phyloP scores from a whole-genome alignment of 2,797 vertebrate genomes.

The Falco concolor region DNA sequence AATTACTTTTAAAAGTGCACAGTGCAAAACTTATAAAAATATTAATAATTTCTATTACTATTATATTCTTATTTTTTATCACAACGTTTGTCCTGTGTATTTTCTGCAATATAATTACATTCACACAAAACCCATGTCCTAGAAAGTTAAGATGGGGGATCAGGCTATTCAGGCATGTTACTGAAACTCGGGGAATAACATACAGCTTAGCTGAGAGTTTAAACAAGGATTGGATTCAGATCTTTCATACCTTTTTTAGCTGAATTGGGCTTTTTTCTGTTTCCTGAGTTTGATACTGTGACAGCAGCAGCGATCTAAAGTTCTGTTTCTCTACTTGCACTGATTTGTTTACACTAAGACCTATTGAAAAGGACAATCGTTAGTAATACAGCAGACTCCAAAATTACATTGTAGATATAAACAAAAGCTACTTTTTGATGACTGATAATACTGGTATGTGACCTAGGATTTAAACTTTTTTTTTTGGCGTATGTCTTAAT shows the following conservation, averaged over 20 bases:
- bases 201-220: neutral
- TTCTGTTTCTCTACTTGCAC: slow-evolving; percentile 64
- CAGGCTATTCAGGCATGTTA: neutral
- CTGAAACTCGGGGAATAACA: neutral
- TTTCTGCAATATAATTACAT: neutral
- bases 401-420: neutral
- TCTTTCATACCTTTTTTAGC: slow-evolving; percentile 54
- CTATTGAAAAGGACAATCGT: slow-evolving; percentile 28
- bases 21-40: neutral
- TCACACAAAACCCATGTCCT: neutral
- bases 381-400: neutral
- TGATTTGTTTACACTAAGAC: slow-evolving; percentile 49
- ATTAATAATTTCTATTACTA: neutral
- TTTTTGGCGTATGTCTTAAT: neutral
- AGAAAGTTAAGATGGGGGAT: neutral
- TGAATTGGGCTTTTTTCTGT: neutral
- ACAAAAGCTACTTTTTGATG: neutral
- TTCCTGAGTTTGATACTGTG: slow-evolving; percentile 41
- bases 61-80: neutral
- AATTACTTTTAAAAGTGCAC: neutral
- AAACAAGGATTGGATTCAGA: neutral
- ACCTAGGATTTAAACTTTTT: neutral
- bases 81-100: neutral
- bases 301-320: neutral
- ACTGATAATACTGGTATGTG: neutral